These are phyloP conservation scores for Erpetoichthys calabaricus DNA, from an alignment of 2,797 vertebrate species.

Conservation along the genomic window DNA sequence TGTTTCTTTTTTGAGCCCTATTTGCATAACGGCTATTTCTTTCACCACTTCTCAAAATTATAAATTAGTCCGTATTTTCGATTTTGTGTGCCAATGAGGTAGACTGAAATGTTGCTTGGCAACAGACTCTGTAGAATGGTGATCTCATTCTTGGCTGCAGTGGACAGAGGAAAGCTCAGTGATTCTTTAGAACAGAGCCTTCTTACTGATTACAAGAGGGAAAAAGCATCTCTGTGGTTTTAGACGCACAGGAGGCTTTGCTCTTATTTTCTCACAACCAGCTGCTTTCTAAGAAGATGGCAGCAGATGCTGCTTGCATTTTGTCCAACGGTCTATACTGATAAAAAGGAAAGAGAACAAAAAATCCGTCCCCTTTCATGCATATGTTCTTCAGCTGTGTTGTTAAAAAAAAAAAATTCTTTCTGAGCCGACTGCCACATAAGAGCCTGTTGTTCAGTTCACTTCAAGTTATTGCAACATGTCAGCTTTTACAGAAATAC, in stretches of 20 bases:
- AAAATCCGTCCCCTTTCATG: too few relatives aligned
- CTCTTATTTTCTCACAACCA: slow-evolving; percentile 39
- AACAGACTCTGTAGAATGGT: slow-evolving; percentile 61
- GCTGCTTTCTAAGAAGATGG: slow-evolving; percentile 26
- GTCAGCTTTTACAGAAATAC: too few relatives aligned
- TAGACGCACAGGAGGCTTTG: slow-evolving; percentile 24
- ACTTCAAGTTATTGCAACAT: too few relatives aligned
- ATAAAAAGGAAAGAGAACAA: too few relatives aligned
- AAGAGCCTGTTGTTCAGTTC: too few relatives aligned
- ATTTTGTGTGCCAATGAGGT: slow-evolving; percentile 70
- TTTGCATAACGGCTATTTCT: slow-evolving; percentile 24
- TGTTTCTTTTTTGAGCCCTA: background rate
- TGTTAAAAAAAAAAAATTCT: too few relatives aligned
- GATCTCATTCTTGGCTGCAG: slow-evolving; percentile 56
- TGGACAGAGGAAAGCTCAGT: slow-evolving; percentile 28
- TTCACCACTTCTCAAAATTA: slow-evolving; percentile 30
- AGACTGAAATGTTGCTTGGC: slow-evolving; percentile 78
- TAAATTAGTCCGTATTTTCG: slow-evolving; percentile 34
- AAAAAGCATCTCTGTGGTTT: slow-evolving; percentile 37
- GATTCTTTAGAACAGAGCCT: slow-evolving; percentile 24
- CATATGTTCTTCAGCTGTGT: too few relatives aligned
- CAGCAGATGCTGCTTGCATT: background rate
- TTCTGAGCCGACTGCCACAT: too few relatives aligned
- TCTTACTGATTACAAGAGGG: slow-evolving; percentile 27
- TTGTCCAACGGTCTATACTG: background rate